Evolutionary conservation across 2,888 invertebrate genomes (phyloP), one percentile per base, ranked within the genome.

Genomic region (Lingula anatina): DNA sequence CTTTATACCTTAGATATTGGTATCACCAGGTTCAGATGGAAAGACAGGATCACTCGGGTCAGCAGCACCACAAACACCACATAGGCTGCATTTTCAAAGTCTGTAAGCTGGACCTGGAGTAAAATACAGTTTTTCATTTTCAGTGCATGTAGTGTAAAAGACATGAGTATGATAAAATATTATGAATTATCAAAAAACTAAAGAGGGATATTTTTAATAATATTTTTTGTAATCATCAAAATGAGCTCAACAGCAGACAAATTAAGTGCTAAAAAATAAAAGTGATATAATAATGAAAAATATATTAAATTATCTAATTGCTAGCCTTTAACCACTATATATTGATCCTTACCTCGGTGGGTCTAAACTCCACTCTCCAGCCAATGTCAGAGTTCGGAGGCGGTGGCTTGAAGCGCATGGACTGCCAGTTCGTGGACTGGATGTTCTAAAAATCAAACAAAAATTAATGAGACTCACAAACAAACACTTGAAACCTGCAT

Each of bases 391-490:
- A 91, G 75, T 93, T 87, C 18, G 80, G 78, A 0, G 94, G 91
- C 39, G 97, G 97, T 27, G 96, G 96, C 80, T 99, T 99, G 80
- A 99, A 99, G 37, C 76, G 47, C 94, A 97, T 94, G 28, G 95
- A 94, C 80, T 97, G 96, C 97, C 97, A 97, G 81, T 97, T 97
- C 26, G 97, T 97, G 0, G 96, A 96, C 75, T 97, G 96, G 62
- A 97, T 94, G 75, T 97, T 97, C 90, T 91, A 75, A 2, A 56
- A 57, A 75, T 73, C 57, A 47, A 55, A 57, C 59, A 39, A 39
- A 39, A 9, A n/a, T 31, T 9, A 31, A n/a, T 31, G 9, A 12
- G 15, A 31, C 35, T 12, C 9, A 31, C 35, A 31, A 31, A 9
- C 9, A 12, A 31, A 31, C 9, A 12, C 15, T 31, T 9, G 40